Evolutionary conservation across 2,797 vertebrate genomes (phyloP), one percentile per base, ranked within the genome.

Genomic region (Urophycis tenuis): DNA sequence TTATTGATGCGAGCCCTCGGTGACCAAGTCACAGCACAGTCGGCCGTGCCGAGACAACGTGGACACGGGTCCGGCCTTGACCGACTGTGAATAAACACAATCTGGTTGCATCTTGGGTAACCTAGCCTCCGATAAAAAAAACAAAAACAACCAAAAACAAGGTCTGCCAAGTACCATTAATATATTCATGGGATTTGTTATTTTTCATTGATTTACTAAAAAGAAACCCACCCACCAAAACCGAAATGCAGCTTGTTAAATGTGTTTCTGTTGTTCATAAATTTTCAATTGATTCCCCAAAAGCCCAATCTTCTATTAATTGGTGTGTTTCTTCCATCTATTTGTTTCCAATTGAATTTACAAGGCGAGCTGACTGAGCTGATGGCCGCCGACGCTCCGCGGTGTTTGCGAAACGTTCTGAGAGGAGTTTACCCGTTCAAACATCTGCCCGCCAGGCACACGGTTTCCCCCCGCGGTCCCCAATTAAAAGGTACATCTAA

Each of bases 401-500:
- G 5, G 53, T 17, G 53, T 60, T 53, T 12, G 9, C 14, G 45
- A 5, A 29, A 67, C 2, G n/a, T 6, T 29, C 12, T 12, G 11
- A 12, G 29, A 29, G n/a, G 60, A 12, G n/a, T 41, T 29, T 29
- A 25, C 60, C 53, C 25, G 4, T 67, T 67, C 5, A 12, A 25
- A 3, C 25, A 67, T 25, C 60, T 67, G 60, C 60, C 60, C 12
- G 25, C 11, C 1, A 67, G 25, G 3, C 60, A 67, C 60, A 29
- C 60, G 1, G 53, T 25, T 2, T 41, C 39, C 39, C 39, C 17
- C n/a, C 60, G 11, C 9, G 11, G 14, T 25, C 80, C 77, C 85
- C 84, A 90, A 88, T 92, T 90, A 91, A 91, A 88, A 87, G 83
- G 60, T 67, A 67, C 60, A 29, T 67, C 25, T 67, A 29, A 67